These are phyloP conservation scores for Thaumatotibia leucotreta DNA, from an alignment of 1,140 invertebrate genomes.

Conservation along the genomic window DNA sequence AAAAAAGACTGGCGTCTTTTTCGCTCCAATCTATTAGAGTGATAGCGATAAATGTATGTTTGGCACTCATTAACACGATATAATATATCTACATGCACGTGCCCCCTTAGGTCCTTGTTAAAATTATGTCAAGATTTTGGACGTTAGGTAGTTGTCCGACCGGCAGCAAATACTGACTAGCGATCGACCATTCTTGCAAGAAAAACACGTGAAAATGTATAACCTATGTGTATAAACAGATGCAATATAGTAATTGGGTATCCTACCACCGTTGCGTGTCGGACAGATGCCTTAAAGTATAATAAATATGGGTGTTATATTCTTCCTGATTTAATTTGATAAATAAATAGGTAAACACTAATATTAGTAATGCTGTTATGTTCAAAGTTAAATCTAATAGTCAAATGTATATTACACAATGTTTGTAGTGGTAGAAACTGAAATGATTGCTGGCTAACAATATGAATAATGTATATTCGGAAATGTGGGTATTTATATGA, in stretches of 20 bases:
- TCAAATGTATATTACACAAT: not conserved
- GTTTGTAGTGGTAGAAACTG: not conserved
- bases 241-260: too few relatives aligned
- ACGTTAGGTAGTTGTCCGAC: too few relatives aligned
- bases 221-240: too few relatives aligned
- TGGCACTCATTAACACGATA: too few relatives aligned
- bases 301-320: not conserved
- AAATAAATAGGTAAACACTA: not conserved
- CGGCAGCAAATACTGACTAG: too few relatives aligned
- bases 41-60: not conserved
- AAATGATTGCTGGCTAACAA: not conserved
- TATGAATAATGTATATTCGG: not conserved
- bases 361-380: not conserved
- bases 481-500: conserved; percentile 1
- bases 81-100: not conserved
- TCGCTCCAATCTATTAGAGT: not conserved
- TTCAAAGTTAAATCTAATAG: conserved; percentile 1
- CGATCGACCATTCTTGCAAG: too few relatives aligned
- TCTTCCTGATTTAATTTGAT: not conserved
- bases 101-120: too few relatives aligned
- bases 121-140: not conserved
- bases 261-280: too few relatives aligned
- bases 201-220: too few relatives aligned
- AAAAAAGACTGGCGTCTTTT: not conserved
- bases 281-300: too few relatives aligned